Evolutionary conservation across 2,797 vertebrate genomes (phyloP), one percentile per base, ranked within the genome.

Genomic region (Microcaecilia unicolor): DNA sequence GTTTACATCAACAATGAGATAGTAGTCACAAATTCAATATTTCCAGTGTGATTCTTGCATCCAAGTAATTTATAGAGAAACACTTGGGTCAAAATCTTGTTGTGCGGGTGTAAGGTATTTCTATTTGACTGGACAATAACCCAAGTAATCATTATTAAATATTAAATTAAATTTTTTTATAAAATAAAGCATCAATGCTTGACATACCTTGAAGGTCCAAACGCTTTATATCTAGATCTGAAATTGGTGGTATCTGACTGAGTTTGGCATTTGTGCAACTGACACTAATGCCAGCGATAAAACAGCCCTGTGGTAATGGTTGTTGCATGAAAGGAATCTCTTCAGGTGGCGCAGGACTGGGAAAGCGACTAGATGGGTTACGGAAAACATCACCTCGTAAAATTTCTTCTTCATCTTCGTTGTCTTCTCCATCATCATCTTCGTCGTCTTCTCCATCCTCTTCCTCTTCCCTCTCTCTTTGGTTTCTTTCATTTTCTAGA

Each of bases 141-240:
- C n/a, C n/a, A n/a, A n/a, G n/a, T n/a, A n/a, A n/a, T n/a, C n/a
- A n/a, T n/a, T n/a, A n/a, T n/a, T n/a, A n/a, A n/a, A n/a, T n/a
- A n/a, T n/a, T n/a, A n/a, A n/a, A n/a, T n/a, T n/a, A n/a, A n/a
- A n/a, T n/a, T n/a, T n/a, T n/a, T n/a, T n/a, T n/a, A n/a, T n/a
- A n/a, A n/a, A n/a, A n/a, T n/a, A n/a, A n/a, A n/a, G n/a, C n/a
- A n/a, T n/a, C n/a, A 34, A 31, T 6, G 8, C 5, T 46, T 8
- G 34, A 45, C 82, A 89, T 75, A 98, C 95, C 93, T 55, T 81
- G 61, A 31, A 98, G 81, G 53, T 87, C 92, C 41, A 98, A 78
- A 33, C 78, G 88, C 40, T 75, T 93, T 38, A 98, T 77, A 21
- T 89, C 76, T 11, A 80, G 81, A 28, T 93, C 85, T 37, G 63